phyloP scores from a whole-genome alignment of 2,797 vertebrate species.

The Pteronotus mesoamericanus region DNA sequence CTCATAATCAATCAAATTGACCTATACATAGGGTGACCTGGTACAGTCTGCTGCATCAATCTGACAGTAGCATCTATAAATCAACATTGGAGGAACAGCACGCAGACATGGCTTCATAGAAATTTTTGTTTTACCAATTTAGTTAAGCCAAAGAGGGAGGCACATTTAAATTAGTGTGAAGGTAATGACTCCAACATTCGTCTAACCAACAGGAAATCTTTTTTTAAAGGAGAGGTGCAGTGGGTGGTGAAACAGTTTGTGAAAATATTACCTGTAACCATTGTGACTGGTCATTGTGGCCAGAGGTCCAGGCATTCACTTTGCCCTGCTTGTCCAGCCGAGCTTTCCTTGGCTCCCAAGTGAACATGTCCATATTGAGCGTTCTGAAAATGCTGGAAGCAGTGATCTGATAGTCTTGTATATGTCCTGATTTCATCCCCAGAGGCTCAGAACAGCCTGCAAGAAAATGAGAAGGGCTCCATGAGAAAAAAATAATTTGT shows the following conservation, averaged over 20 bases:
- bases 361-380: slow-evolving; percentile 99
- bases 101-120: neutral
- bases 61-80: slow-evolving; percentile 41
- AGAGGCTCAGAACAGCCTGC: slow-evolving; percentile 97
- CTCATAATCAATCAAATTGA: slow-evolving; percentile 57
- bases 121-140: slow-evolving; percentile 40
- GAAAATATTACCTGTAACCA: slow-evolving; percentile 93
- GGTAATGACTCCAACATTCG: neutral
- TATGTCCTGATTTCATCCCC: slow-evolving; percentile 97
- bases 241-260: fast-evolving
- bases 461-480: slow-evolving; percentile 57
- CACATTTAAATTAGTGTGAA: slow-evolving; percentile 40
- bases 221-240: neutral
- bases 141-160: neutral
- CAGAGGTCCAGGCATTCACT: slow-evolving; percentile 98
- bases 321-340: slow-evolving; percentile 98
- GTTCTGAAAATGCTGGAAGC: slow-evolving; percentile 97
- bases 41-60: slow-evolving; percentile 46
- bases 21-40: slow-evolving; percentile 46
- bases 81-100: slow-evolving; percentile 17
- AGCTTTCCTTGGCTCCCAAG: slow-evolving; percentile 98
- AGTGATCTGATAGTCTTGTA: slow-evolving; percentile 97
- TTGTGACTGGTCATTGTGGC: slow-evolving; percentile 97
- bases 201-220: fast-evolving
- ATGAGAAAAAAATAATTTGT: slow-evolving; percentile 56